A percentile compares a stretch with the other conserved stretches of the same genome.
Conservation (phyloP, 2,888 invertebrate species). For the Homarus gammarus region DNA sequence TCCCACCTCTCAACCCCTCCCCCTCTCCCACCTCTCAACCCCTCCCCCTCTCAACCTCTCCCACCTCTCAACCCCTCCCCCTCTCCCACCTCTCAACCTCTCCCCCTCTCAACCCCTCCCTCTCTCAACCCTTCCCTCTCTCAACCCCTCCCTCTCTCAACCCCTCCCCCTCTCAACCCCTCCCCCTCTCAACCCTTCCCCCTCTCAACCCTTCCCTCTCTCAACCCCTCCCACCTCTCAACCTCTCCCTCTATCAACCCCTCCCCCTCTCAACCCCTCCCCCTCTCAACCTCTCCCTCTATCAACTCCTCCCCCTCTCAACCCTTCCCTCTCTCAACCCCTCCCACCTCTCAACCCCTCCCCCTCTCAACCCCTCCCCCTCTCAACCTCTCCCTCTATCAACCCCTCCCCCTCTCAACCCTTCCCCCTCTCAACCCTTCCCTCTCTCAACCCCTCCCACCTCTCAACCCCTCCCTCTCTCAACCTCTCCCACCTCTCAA, state of each 20-base stretch:
- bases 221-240: too few relatives aligned
- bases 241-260: background rate
- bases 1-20: too few relatives aligned
- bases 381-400: background rate
- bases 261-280: background rate
- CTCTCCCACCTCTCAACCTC: background rate
- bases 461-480: background rate
- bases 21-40: background rate
- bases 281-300: too few relatives aligned
- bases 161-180: background rate
- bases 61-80: too few relatives aligned
- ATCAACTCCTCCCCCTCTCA: too few relatives aligned
- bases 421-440: too few relatives aligned
- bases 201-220: too few relatives aligned
- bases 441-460: background rate
- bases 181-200: too few relatives aligned
- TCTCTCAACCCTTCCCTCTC: background rate
- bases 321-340: background rate
- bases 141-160: background rate
- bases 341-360: background rate
- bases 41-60: too few relatives aligned
- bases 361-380: background rate
- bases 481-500: constrained; percentile 16
- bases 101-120: background rate
- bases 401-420: background rate